These are phyloP conservation scores for Lymantria dispar DNA, from an alignment of 2,888 invertebrate genomes.

Conservation along the genomic window DNA sequence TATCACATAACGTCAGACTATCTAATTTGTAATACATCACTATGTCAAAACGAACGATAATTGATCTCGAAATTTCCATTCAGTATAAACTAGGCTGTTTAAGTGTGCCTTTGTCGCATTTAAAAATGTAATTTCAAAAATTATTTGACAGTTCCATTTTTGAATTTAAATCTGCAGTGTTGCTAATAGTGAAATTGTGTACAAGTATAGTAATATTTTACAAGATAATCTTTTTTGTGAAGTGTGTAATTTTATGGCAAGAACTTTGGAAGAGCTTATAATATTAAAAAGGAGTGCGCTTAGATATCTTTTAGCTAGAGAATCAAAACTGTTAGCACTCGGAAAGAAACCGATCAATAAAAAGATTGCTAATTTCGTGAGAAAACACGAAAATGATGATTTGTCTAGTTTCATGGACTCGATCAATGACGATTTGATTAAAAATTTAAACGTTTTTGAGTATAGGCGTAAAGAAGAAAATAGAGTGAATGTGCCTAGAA, in stretches of 20 bases:
- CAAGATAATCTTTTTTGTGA: not conserved
- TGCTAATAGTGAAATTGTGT: not conserved
- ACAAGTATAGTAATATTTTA: not conserved
- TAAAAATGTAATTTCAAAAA: slow-evolving; percentile 15
- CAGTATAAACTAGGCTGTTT: slow-evolving; percentile 14
- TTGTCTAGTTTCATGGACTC: slow-evolving; percentile 59
- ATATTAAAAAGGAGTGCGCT: slow-evolving; percentile 57
- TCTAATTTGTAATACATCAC: slow-evolving; percentile 22
- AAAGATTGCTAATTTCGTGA: slow-evolving; percentile 62
- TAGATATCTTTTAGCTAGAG: slow-evolving; percentile 56
- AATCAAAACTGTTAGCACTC: slow-evolving; percentile 54
- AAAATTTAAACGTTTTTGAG: slow-evolving; percentile 59
- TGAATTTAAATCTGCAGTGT: not conserved
- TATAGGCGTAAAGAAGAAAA: slow-evolving; percentile 37
- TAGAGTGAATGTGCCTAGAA: slow-evolving; percentile 23
- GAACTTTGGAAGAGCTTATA: slow-evolving; percentile 60
- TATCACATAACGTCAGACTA: not conserved
- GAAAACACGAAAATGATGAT: slow-evolving; percentile 45
- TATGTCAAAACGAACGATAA: slow-evolving; percentile 41
- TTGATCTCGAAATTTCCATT: slow-evolving; percentile 53
- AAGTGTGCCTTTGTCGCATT: slow-evolving; percentile 14
- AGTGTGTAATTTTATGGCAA: slow-evolving; percentile 53
- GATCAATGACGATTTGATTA: slow-evolving; percentile 63
- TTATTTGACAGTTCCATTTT: slow-evolving; percentile 4
- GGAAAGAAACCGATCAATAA: slow-evolving; percentile 65